Conservation (phyloP, 2,113 vertebrate genomes). For the Ascaphus truei region DNA sequence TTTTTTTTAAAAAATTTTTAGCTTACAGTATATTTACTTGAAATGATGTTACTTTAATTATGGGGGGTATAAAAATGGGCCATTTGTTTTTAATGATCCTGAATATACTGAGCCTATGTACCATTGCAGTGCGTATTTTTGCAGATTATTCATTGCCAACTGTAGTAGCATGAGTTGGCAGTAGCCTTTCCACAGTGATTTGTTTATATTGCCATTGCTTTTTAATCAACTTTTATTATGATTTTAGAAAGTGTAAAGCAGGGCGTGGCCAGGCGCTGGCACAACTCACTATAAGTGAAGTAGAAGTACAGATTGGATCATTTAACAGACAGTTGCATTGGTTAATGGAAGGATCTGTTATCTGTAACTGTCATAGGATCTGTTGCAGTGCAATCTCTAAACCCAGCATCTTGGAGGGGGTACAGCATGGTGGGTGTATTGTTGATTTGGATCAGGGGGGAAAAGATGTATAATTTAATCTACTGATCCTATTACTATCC, state of each 20-base stretch:
- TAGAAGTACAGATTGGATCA: conserved; percentile 67
- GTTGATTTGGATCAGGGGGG: conserved; percentile 80
- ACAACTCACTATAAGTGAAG: conserved; percentile 76
- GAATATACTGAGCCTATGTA: no score
- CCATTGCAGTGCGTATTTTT: conserved; percentile 58
- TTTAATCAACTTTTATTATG: conserved; percentile 28
- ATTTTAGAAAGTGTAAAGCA: conserved; percentile 57
- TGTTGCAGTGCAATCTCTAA: conserved; percentile 76
- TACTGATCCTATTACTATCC: conserved; percentile 79
- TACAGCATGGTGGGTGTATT: conserved; percentile 81
- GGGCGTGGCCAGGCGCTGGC: conserved; percentile 61
- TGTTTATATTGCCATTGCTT: not conserved
- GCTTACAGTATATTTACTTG: no score
- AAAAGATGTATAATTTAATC: conserved; percentile 85
- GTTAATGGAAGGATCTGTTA: conserved; percentile 40
- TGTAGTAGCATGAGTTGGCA: conserved; percentile 69
- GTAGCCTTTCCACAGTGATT: conserved; percentile 61
- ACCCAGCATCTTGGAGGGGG: conserved; percentile 73
- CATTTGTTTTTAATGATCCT: no score
- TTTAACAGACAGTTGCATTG: conserved; percentile 72
- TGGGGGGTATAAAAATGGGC: no score
- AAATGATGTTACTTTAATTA: no score
- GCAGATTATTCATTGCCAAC: conserved; percentile 58
- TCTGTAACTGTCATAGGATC: conserved; percentile 72
- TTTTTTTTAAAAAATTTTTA: conserved; percentile 55